Conservation (phyloP, 2,113 vertebrate species). For the Melanostigma gelatinosum region DNA sequence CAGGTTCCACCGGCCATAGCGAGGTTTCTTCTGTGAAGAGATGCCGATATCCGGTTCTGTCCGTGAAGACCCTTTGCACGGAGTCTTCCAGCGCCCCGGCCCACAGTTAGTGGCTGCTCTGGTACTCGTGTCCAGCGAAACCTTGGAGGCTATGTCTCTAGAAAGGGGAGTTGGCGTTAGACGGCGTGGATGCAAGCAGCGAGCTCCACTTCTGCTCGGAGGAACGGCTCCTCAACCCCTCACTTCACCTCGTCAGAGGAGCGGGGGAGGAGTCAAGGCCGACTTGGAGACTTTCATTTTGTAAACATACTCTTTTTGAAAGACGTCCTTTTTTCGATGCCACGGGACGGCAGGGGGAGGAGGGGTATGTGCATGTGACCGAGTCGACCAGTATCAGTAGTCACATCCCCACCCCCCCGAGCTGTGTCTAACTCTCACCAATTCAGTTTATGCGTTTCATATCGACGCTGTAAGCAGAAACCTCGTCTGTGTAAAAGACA, state of each 20-base stretch:
- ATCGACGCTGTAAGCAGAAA: conserved; percentile 78
- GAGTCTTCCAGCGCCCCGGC: conserved; percentile 74
- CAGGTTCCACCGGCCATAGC: conserved; percentile 99
- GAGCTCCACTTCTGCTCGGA: conserved; percentile 66
- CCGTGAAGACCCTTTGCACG: conserved; percentile 73
- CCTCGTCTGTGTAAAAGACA: conserved; percentile 84
- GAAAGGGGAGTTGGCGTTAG: conserved; percentile 67
- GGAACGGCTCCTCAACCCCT: conserved; percentile 62
- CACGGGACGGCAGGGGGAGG: background rate
- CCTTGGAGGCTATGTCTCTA: conserved; percentile 85
- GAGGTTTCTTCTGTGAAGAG: conserved; percentile 99
- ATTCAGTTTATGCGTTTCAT: conserved; percentile 79
- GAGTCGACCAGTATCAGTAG: conserved; percentile 79
- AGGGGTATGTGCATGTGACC: conserved; percentile 85
- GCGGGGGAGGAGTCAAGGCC: conserved; percentile 50
- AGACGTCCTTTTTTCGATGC: conserved; percentile 65
- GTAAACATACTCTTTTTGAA: conserved; percentile 78
- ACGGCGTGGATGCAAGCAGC: conserved; percentile 42
- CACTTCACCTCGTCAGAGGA: conserved; percentile 61
- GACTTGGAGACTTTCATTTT: conserved; percentile 60
- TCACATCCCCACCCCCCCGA: conserved; percentile 67
- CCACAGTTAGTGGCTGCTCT: conserved; percentile 76
- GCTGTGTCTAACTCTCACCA: conserved; percentile 70
- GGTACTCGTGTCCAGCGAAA: conserved; percentile 79
- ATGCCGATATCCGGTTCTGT: conserved; percentile 80